phyloP scores from a whole-genome alignment of 35 echinoderm and acorn worm species.

The Ophioderma brevispina region DNA sequence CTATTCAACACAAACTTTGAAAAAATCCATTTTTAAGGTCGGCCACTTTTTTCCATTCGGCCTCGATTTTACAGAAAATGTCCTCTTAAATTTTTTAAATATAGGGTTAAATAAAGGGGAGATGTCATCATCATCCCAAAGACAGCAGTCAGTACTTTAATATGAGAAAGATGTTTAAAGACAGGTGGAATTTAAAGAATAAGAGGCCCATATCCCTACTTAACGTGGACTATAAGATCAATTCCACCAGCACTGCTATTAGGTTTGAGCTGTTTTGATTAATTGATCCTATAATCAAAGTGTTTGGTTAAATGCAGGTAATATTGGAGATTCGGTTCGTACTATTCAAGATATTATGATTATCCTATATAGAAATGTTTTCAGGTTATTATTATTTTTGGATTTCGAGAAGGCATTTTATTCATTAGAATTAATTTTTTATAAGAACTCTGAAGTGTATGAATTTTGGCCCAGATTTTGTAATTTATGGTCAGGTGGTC shows the following conservation, averaged over 20 bases:
- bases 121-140: neutral
- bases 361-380: neutral
- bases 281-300: neutral
- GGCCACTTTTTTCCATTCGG: too few relatives aligned
- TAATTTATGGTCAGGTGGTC: too few relatives aligned
- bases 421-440: neutral
- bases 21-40: too few relatives aligned
- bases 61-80: too few relatives aligned
- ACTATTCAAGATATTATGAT: neutral
- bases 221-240: neutral
- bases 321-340: neutral
- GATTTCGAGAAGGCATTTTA: neutral
- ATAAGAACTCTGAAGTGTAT: neutral
- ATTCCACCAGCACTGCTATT: too few relatives aligned
- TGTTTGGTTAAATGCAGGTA: neutral
- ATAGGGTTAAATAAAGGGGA: too few relatives aligned
- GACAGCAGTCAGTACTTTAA: too few relatives aligned
- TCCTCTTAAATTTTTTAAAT: too few relatives aligned
- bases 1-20: too few relatives aligned
- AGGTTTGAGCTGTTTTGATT: neutral
- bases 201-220: too few relatives aligned
- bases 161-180: neutral
- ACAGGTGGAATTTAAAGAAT: neutral
- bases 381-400: neutral
- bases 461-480: neutral